These are phyloP conservation scores for Sorex araneus DNA, from an alignment of 2,113 vertebrate genomes.

Conservation along the genomic window DNA sequence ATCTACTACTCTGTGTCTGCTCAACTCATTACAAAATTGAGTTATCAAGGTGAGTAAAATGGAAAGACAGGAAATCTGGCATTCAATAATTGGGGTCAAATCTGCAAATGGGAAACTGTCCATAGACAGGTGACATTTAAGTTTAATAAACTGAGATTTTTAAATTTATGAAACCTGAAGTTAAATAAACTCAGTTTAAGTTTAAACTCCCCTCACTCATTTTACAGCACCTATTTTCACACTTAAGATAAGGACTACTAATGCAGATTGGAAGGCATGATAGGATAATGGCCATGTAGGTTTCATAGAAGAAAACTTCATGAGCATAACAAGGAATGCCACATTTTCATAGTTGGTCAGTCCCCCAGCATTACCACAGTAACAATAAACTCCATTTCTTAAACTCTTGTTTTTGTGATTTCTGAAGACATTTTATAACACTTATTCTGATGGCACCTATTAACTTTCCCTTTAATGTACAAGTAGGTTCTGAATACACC, in stretches of 20 bases:
- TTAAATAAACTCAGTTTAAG: neutral
- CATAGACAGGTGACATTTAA: neutral
- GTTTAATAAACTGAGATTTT: neutral
- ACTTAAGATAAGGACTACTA: neutral
- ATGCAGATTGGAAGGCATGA: accelerated
- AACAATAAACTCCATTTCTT: too few relatives aligned
- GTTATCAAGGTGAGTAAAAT: slow-evolving; percentile 57
- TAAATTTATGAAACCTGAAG: too few relatives aligned
- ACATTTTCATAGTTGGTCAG: neutral
- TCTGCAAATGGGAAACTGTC: neutral
- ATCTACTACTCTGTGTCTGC: slow-evolving; percentile 41
- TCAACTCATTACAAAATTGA: neutral
- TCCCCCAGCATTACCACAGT: too few relatives aligned
- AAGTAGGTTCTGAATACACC: neutral
- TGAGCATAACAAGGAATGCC: neutral
- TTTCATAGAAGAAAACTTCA: neutral
- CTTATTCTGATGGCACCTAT: neutral
- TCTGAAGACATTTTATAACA: neutral
- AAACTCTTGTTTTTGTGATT: neutral
- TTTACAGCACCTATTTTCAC: neutral
- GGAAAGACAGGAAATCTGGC: neutral
- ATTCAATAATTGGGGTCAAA: neutral
- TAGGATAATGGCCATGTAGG: accelerated
- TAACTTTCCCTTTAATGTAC: neutral
- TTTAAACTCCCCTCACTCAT: neutral